A percentile compares a stretch with the other conserved stretches of the same genome.
phyloP scores from a whole-genome alignment of 1,140 invertebrate genomes.

The Pseudomyrmex dendroicus region DNA sequence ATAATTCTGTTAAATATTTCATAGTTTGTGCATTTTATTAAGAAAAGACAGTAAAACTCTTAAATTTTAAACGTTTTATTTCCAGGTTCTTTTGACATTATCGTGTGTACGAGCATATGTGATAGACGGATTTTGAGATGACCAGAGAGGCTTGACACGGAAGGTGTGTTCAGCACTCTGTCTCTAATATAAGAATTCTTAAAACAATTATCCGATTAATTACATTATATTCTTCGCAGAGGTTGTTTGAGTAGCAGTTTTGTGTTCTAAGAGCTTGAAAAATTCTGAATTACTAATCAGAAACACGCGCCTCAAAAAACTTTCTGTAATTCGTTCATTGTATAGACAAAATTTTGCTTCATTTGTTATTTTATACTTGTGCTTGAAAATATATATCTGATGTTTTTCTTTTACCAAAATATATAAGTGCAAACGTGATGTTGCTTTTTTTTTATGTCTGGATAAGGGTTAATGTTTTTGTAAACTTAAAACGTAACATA shows the following conservation, averaged over 20 bases:
- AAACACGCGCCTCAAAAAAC: background rate
- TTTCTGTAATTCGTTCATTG: slow-evolving; percentile 10
- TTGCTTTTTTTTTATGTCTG: slow-evolving; percentile 59
- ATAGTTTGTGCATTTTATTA: slow-evolving; percentile 29
- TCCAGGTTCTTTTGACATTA: slow-evolving; percentile 75
- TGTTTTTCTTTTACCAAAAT: slow-evolving; percentile 10
- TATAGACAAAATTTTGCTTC: background rate
- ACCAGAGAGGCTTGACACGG: slow-evolving; percentile 71
- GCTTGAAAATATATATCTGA: background rate
- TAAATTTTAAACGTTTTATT: slow-evolving; percentile 76
- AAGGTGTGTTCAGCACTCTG: slow-evolving; percentile 68
- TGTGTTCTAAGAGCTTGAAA: slow-evolving; percentile 29
- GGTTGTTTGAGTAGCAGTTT: slow-evolving; percentile 68
- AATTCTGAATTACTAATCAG: slow-evolving; percentile 25
- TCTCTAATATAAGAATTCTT: slow-evolving; percentile 67
- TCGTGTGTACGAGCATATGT: slow-evolving; percentile 64
- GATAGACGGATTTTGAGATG: slow-evolving; percentile 74
- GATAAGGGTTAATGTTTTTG: slow-evolving; percentile 75
- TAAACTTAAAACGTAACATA: no score
- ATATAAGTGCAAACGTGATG: slow-evolving; percentile 38
- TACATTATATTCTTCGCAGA: slow-evolving; percentile 62
- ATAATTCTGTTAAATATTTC: slow-evolving; percentile 10
- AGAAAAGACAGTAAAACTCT: slow-evolving; percentile 65
- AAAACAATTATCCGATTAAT: slow-evolving; percentile 63
- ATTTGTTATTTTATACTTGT: background rate